These are phyloP conservation scores for Xestia c-nigrum DNA, from an alignment of 2,888 invertebrate genomes.

Conservation along the genomic window DNA sequence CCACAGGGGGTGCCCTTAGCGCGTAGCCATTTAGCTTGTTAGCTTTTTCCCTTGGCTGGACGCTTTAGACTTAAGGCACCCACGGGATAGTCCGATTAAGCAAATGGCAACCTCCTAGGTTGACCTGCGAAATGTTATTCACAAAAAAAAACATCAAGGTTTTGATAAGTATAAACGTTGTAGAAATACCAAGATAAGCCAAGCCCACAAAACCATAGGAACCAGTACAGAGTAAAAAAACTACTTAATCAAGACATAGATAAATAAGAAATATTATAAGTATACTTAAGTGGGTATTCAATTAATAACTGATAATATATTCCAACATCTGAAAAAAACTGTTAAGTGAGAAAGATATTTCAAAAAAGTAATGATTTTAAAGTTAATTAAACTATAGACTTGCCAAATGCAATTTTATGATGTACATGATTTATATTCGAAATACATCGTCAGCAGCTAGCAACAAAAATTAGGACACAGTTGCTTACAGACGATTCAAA, in stretches of 20 bases:
- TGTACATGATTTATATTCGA: conserved; percentile 53
- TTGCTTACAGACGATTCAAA: conserved; percentile 65
- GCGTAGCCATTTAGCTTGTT: too few species aligned
- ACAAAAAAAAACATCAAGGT: too few species aligned
- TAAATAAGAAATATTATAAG: neutral
- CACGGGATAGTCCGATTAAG: too few species aligned
- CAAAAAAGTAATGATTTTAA: conserved; percentile 34
- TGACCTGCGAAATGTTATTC: too few species aligned
- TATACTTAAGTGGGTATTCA: neutral
- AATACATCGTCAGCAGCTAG: conserved; percentile 50
- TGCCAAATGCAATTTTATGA: conserved; percentile 35
- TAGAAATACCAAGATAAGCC: neutral
- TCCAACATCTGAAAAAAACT: neutral
- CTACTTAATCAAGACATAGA: neutral
- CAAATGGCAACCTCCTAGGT: too few species aligned
- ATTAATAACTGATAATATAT: conserved; percentile 21
- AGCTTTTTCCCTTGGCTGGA: too few species aligned
- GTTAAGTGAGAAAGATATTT: neutral
- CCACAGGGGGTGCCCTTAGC: too few species aligned
- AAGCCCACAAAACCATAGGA: neutral
- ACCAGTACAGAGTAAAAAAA: neutral
- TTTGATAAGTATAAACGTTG: neutral
- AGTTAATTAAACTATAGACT: conserved; percentile 23
- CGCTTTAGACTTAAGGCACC: too few species aligned
- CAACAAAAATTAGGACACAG: conserved; percentile 56